phyloP scores from a whole-genome alignment of 1,140 invertebrate genomes.

The Pomacea maculata region DNA sequence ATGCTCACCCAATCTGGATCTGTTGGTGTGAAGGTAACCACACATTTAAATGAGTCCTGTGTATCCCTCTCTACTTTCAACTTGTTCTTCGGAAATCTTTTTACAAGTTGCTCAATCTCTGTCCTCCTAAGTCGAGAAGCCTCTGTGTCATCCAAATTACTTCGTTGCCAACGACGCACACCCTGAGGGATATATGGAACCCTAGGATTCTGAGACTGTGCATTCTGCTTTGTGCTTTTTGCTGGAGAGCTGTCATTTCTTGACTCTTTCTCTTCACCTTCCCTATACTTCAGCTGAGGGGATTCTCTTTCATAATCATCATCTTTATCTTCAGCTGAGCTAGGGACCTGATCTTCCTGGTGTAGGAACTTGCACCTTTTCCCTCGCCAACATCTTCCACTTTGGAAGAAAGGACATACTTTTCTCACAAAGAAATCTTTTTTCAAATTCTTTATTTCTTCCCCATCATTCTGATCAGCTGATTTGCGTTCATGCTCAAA shows the following conservation, averaged over 20 bases:
- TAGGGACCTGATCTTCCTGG: not conserved
- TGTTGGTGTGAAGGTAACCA: slow-evolving; percentile 41
- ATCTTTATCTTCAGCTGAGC: not conserved
- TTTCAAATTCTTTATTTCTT: too few species aligned
- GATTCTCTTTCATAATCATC: not conserved
- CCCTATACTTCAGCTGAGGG: not conserved
- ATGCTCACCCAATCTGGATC: slow-evolving; percentile 58
- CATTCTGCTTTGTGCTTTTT: slow-evolving; percentile 11
- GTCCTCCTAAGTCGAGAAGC: slow-evolving; percentile 36
- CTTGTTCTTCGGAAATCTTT: slow-evolving; percentile 45
- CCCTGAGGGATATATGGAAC: slow-evolving; percentile 3
- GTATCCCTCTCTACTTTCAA: slow-evolving; percentile 29
- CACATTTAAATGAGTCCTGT: slow-evolving; percentile 30
- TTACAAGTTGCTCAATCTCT: slow-evolving; percentile 46
- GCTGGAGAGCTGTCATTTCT: slow-evolving; percentile 5
- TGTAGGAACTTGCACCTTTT: slow-evolving; percentile 38
- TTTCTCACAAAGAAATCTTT: not conserved
- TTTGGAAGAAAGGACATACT: slow-evolving; percentile 24
- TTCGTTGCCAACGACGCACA: not conserved
- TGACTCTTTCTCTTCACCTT: not conserved
- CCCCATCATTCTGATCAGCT: too few species aligned
- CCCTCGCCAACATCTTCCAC: slow-evolving; percentile 13
- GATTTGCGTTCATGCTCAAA: not conserved
- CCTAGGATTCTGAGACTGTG: not conserved
- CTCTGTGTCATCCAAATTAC: slow-evolving; percentile 30